These are phyloP conservation scores for Brevipalpus yothersi DNA, from an alignment of 1,140 invertebrate species.

Conservation along the genomic window DNA sequence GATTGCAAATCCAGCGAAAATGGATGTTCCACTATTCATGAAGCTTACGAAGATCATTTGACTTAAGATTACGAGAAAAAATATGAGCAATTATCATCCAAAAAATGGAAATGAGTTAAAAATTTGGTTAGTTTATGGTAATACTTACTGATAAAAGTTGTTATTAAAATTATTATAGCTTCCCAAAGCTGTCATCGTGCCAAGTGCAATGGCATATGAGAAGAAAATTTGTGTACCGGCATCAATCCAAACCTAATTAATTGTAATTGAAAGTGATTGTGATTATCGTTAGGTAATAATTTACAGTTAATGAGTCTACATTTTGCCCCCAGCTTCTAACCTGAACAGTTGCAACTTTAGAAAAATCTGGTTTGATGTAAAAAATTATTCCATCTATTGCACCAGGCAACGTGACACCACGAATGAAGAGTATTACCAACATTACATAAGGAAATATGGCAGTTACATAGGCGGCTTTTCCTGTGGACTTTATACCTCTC, in stretches of 20 bases:
- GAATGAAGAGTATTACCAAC: conserved; percentile 43
- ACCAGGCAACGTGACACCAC: conserved; percentile 44
- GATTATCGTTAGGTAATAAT: background rate
- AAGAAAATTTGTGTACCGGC: conserved; percentile 18
- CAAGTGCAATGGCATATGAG: conserved; percentile 25
- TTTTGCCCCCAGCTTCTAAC: conserved; percentile 15
- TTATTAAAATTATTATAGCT: conserved; percentile 18
- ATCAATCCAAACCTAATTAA: conserved; percentile 1
- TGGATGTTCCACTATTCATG: conserved; percentile 21
- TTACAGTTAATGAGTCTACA: background rate
- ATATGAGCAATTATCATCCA: background rate
- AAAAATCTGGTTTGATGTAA: conserved; percentile 26
- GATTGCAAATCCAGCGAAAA: conserved; percentile 24
- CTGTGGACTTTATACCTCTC: conserved; percentile 28
- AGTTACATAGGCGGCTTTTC: conserved; percentile 20
- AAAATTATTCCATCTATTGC: conserved; percentile 45
- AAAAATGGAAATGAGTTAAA: background rate
- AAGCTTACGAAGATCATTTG: conserved; percentile 20
- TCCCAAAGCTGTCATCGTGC: conserved; percentile 18
- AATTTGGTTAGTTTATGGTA: background rate
- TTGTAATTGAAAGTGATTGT: background rate
- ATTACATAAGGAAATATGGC: conserved; percentile 34
- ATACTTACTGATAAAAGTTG: conserved; percentile 13
- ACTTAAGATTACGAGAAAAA: conserved; percentile 12
- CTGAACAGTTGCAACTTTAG: conserved; percentile 19